phyloP scores from a whole-genome alignment of 35 echinoderm and acorn worm species.

The Heliocidaris erythrogramma region DNA sequence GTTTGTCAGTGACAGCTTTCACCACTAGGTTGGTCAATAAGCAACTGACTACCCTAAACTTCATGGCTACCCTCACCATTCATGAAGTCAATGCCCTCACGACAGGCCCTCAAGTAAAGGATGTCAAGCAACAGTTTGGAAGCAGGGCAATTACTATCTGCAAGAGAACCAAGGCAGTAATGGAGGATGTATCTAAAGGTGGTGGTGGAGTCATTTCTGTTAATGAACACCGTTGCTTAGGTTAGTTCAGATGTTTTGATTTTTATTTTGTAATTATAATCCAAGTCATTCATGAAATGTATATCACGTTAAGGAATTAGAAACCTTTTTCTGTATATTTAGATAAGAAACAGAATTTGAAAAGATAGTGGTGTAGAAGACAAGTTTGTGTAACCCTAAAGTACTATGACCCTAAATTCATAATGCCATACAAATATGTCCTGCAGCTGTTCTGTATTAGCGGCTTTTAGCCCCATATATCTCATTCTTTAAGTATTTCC shows the following conservation, averaged over 20 bases:
- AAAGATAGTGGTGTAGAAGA: background rate
- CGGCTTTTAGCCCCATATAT: background rate
- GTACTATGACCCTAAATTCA: background rate
- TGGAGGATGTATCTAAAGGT: constrained; percentile 79
- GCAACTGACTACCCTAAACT: constrained; percentile 61
- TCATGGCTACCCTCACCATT: constrained; percentile 63
- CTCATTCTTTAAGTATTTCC: background rate
- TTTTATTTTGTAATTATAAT: background rate
- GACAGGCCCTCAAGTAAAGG: background rate
- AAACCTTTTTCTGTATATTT: background rate
- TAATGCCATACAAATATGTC: background rate
- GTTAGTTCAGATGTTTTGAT: constrained; percentile 45
- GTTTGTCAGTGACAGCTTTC: background rate
- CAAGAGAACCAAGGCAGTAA: constrained; percentile 64
- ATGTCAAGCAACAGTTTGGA: constrained; percentile 6
- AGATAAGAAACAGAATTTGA: background rate
- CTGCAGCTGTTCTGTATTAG: background rate
- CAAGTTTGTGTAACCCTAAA: background rate
- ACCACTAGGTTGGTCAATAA: constrained; percentile 57
- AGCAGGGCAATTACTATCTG: constrained; percentile 45
- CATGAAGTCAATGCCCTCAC: constrained; percentile 55
- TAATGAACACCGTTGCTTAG: constrained; percentile 92
- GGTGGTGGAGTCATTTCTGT: constrained; percentile 74
- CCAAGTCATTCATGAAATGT: background rate
- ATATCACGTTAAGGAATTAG: background rate